Evolutionary conservation across 1,140 invertebrate genomes (phyloP).

Genomic region (Drosophila lowei): DNA sequence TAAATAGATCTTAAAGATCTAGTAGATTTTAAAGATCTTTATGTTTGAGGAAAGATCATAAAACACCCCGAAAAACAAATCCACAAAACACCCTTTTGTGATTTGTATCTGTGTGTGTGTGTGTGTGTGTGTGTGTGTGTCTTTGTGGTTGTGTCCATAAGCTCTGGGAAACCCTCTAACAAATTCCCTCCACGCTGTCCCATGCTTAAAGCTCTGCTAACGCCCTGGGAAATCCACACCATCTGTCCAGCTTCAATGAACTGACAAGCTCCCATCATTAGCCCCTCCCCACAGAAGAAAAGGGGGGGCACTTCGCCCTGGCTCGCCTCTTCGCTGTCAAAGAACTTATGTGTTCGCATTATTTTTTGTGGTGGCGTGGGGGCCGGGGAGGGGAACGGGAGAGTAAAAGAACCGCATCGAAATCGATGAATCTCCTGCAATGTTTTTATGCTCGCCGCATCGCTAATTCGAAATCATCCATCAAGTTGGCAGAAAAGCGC

Average conservation of each 20-base stretch:
- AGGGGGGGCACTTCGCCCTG: neutral
- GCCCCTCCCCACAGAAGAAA: neutral
- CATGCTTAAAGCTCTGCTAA: constrained; percentile 25
- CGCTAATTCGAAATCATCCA: constrained; percentile 79
- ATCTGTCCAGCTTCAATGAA: constrained; percentile 52
- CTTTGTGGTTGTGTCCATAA: too few species aligned
- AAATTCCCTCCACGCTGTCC: constrained; percentile 14
- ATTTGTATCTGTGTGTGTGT: too few species aligned
- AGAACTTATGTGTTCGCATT: constrained; percentile 69
- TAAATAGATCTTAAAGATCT: too few species aligned
- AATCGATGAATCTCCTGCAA: constrained; percentile 49
- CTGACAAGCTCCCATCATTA: constrained; percentile 65
- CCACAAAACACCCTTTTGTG: too few species aligned
- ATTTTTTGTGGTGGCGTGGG: constrained; percentile 4
- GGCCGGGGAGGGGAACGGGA: neutral
- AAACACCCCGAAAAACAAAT: too few species aligned
- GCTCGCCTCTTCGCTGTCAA: constrained; percentile 47
- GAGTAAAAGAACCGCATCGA: constrained; percentile 21
- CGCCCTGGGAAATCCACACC: constrained; percentile 27
- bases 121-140: too few species aligned
- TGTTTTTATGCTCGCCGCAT: constrained; percentile 54
- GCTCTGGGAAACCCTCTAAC: constrained; percentile 8
- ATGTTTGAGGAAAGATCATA: too few species aligned
- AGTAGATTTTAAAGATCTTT: too few species aligned
- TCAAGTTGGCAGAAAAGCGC: constrained; percentile 43